Base-by-base conservation (phyloP, 2,113 vertebrate species). In the Spilogale gracilis region DNA sequence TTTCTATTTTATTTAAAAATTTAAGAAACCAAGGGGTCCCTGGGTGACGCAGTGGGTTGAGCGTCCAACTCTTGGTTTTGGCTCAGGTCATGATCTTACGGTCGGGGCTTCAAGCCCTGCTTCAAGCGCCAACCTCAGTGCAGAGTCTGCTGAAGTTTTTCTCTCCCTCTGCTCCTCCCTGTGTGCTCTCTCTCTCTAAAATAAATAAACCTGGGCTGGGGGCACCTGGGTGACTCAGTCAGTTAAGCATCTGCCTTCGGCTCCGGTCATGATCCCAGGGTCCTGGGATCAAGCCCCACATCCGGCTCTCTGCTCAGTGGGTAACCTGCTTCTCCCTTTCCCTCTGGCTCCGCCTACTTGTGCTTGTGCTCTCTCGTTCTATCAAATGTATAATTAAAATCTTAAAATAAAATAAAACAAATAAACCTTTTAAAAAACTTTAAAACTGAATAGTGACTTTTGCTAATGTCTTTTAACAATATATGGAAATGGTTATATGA, bases 1-100 rank as follows among this genome's bases (percentile, higher is more conserved):
- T 87, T 65, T 83, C 21, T 80, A 16, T 84, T 74, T 88, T 82
- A 86, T 80, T 93, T n/a, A 94, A 87, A 93, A 83, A 20, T 54
- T 69, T 63, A 43, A 17, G 65, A 60, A 58, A 61, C 12, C 17
- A 23, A 79, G 65, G 32, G 32, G 6, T 3, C 7, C 32, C 65
- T 38, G 67, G 32, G 67, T 69, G 32, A 17, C 16, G 4, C 32
- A 69, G 67, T 38, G 67, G 67, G 16, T 38, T 38, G 67, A 69
- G 16, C 3, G 0, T 69, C 16, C 8, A 1, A 69, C n/a, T 69
- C 32, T 38, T n/a, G 32, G 67, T 69, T 20, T 38, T 38, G 32
- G 67, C 67, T 38, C 67, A 69, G 67, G 67, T 69, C 67, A 38
- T 69, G 17, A 69, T 69, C 67, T 38, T 69, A 38, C 16, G 67